These are phyloP conservation scores for Digitonthophagus gazella DNA, from an alignment of 2,888 invertebrate species.

Conservation along the genomic window DNA sequence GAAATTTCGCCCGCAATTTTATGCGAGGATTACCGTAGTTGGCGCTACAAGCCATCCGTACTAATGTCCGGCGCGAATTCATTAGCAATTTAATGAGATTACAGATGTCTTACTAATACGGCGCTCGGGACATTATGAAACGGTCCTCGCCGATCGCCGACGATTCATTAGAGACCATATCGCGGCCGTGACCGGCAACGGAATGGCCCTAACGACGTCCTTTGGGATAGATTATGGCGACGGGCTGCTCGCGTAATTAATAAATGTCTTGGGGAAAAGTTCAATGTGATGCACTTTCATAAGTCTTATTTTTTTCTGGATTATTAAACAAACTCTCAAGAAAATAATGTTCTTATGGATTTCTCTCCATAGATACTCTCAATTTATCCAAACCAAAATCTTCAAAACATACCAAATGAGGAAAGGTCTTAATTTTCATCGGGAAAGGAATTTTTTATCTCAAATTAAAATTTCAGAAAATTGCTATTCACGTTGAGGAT, in stretches of 20 bases:
- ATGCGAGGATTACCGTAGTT: background rate
- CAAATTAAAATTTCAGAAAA: too few species aligned
- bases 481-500: too few species aligned
- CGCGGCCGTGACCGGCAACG: background rate
- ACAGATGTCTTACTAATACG: slow-evolving; percentile 10
- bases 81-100: slow-evolving; percentile 13
- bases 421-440: too few species aligned
- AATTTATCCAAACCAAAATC: too few species aligned
- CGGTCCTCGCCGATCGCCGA: background rate
- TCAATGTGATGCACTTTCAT: too few species aligned
- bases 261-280: background rate
- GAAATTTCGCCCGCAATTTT: background rate
- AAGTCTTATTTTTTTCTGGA: too few species aligned
- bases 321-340: too few species aligned
- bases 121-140: background rate
- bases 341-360: too few species aligned
- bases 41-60: background rate
- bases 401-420: too few species aligned
- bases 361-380: too few species aligned
- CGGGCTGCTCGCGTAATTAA: background rate
- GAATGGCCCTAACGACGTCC: background rate
- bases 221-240: background rate
- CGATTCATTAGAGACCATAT: background rate
- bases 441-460: too few species aligned
- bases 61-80: slow-evolving; percentile 13